Base-by-base conservation (phyloP, 2,113 vertebrate genomes). In the Centropus unirufus region DNA sequence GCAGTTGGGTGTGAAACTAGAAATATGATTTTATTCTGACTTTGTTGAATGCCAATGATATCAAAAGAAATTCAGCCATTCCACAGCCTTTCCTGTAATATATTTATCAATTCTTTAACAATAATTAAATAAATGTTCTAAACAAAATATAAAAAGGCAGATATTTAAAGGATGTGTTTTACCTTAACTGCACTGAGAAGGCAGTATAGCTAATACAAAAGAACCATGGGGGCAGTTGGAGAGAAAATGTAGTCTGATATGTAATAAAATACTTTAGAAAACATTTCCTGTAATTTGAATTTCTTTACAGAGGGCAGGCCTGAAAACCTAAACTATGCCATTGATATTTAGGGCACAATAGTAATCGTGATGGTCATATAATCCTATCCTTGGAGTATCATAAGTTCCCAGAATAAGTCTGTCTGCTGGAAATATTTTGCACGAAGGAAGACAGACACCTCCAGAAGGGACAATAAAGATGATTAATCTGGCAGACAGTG, bases 401-500 rank as follows among this genome's bases (percentile, higher is more conserved):
- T 78, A 96, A 75, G 51, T 88, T 95, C 92, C 96, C 73, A 78
- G 6, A 26, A 69, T 82, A 95, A 92, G 40, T 9, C 64, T 88
- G 72, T 52, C 84, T 62, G 68, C 47, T 83, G 39, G n/a, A 97
- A 97, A 87, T 77, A 94, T 82, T 96, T 96, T 87, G 49, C 66
- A 91, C 29, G 7, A 80, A 92, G 86, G 83, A 90, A 93, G 78
- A 94, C 58, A 92, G 90, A 80, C 46, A 82, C 78, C 69, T 92
- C 91, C 90, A 92, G 73, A 82, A 92, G 74, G 72, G 82, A 79
- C 76, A 88, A 88, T 92, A 93, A 94, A 96, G 74, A 93, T 89
- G 87, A 97, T 95, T 72, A 76, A 97, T 90, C 69, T 92, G 87
- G 76, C 69, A 96, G 90, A 86, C 77, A 88, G 86, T 93, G 62